These are phyloP conservation scores for Acanthaster planci DNA, from an alignment of 35 echinoderm and acorn worm genomes.

Conservation along the genomic window DNA sequence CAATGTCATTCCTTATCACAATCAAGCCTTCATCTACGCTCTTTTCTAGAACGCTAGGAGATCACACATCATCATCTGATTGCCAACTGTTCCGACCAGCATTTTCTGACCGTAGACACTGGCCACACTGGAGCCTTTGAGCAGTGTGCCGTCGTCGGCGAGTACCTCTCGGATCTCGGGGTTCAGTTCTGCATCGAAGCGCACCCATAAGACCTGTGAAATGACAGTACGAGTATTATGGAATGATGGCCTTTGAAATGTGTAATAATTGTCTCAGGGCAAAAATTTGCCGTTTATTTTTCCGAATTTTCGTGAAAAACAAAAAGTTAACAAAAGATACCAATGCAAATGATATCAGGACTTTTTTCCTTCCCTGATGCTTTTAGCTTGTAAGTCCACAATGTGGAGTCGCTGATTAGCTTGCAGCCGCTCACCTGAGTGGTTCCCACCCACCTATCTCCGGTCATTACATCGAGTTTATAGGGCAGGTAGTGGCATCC, in stretches of 20 bases:
- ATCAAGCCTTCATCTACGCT: too few species aligned
- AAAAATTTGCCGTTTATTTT: too few species aligned
- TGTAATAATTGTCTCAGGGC: too few species aligned
- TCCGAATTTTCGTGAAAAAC: too few species aligned
- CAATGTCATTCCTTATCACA: too few species aligned
- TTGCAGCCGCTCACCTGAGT: background rate
- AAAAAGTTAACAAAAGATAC: too few species aligned
- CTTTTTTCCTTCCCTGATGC: too few species aligned
- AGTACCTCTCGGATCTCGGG: conserved; percentile 52
- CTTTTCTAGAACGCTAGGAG: background rate
- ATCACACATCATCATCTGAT: conserved; percentile 38
- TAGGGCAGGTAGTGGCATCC: conserved; percentile 27
- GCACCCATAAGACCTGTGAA: conserved; percentile 48
- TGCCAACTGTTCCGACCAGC: conserved; percentile 59
- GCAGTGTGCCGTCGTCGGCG: conserved; percentile 46
- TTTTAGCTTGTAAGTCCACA: too few species aligned
- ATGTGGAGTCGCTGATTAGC: too few species aligned
- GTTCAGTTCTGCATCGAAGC: conserved; percentile 49
- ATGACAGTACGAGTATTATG: too few species aligned
- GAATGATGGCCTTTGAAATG: too few species aligned
- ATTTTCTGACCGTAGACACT: conserved; percentile 59
- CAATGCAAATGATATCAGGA: too few species aligned
- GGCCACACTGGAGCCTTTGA: conserved; percentile 61
- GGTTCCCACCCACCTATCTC: conserved; percentile 38
- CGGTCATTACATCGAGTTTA: background rate